Evolutionary conservation across 1,140 invertebrate species (phyloP).

Genomic region (Pogonognathellus flavescens): DNA sequence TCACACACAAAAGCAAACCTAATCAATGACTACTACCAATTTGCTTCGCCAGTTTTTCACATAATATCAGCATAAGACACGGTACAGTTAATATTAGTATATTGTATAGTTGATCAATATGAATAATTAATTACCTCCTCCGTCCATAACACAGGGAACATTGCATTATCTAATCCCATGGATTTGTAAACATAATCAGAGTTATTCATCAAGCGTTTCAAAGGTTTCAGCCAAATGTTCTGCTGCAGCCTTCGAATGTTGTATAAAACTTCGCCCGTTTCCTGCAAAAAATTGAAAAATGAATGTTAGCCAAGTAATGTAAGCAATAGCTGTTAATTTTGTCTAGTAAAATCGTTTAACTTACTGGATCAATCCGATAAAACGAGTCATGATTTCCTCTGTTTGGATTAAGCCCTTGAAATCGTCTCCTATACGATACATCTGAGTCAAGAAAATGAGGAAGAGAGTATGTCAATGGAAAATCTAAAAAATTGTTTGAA

Average conservation of each 20-base stretch:
- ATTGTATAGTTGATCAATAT: background rate
- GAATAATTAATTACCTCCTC: background rate
- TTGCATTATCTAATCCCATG: background rate
- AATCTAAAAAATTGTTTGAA: background rate
- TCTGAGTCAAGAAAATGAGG: conserved; percentile 17
- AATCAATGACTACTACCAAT: background rate
- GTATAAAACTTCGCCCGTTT: conserved; percentile 1
- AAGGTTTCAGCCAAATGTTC: conserved; percentile 7
- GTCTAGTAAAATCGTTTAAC: background rate
- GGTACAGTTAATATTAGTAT: background rate
- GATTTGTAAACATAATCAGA: conserved; percentile 19
- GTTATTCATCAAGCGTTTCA: background rate
- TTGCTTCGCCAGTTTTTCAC: background rate
- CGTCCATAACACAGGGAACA: conserved; percentile 12
- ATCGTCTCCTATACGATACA: background rate
- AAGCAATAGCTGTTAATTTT: background rate
- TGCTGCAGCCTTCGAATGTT: background rate
- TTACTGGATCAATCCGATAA: conserved; percentile 34
- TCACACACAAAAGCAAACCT: background rate
- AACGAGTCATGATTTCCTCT: conserved; percentile 1
- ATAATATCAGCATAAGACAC: background rate
- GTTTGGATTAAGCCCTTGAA: background rate
- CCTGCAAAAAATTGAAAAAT: background rate
- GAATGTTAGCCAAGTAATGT: background rate
- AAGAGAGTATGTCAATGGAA: conserved; percentile 6